These are phyloP conservation scores for Catagonus wagneri DNA, from an alignment of 2,113 vertebrate genomes.

Conservation along the genomic window DNA sequence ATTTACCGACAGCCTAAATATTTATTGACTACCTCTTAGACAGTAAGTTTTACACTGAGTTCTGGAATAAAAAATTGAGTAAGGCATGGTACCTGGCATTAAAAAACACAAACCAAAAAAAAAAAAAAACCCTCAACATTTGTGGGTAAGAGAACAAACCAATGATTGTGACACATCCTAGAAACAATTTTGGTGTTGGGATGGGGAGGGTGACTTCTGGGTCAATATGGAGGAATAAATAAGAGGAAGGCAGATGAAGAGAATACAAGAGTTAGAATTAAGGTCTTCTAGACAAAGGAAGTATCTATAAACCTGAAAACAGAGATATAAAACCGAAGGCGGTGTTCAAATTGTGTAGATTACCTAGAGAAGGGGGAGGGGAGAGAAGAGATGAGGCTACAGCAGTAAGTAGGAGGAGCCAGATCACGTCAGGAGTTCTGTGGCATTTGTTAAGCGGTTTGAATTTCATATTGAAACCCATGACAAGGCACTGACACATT, in stretches of 20 bases:
- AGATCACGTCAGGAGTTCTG: background rate
- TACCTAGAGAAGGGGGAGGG: background rate
- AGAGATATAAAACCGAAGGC: background rate
- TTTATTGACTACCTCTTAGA: no score
- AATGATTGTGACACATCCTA: background rate
- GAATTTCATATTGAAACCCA: background rate
- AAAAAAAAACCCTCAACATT: background rate
- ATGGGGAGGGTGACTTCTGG: background rate
- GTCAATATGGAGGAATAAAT: background rate
- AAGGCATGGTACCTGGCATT: background rate
- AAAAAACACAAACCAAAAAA: background rate
- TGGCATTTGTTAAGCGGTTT: background rate
- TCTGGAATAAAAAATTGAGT: background rate
- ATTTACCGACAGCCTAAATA: no score
- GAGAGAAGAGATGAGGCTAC: background rate
- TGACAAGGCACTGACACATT: background rate
- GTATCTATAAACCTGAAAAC: background rate
- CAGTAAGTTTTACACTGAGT: no score
- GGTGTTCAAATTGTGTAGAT: background rate
- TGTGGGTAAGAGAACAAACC: background rate
- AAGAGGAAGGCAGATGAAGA: background rate
- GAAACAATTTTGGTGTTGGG: background rate
- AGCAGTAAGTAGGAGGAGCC: background rate
- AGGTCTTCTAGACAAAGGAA: background rate
- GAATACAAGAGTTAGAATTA: background rate